phyloP scores from a whole-genome alignment of 2,888 invertebrate species.

The Euplexia lucipara region DNA sequence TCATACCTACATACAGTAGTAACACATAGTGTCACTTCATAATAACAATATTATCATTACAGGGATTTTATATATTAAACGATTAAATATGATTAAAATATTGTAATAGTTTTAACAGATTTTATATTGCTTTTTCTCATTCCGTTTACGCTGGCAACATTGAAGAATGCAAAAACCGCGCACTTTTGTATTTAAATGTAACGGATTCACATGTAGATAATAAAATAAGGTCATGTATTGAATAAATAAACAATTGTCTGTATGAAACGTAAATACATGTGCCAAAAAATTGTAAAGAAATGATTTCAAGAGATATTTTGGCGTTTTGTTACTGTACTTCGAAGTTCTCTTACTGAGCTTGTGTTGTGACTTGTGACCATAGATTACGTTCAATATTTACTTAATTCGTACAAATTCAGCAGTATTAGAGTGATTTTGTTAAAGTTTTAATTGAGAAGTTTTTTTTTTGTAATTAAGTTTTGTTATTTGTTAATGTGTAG shows the following conservation, averaged over 20 bases:
- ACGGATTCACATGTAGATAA: slow-evolving; percentile 65
- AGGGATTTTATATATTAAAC: slow-evolving; percentile 90
- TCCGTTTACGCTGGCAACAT: slow-evolving; percentile 73
- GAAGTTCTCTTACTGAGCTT: slow-evolving; percentile 54
- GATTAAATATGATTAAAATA: slow-evolving; percentile 86
- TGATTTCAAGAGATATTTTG: slow-evolving; percentile 50
- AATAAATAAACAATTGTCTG: slow-evolving; percentile 70
- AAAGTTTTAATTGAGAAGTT: slow-evolving; percentile 89
- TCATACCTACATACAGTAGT: slow-evolving; percentile 66
- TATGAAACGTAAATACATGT: slow-evolving; percentile 80
- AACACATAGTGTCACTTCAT: slow-evolving; percentile 84
- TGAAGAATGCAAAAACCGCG: slow-evolving; percentile 54
- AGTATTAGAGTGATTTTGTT: slow-evolving; percentile 91
- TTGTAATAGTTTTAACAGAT: slow-evolving; percentile 87
- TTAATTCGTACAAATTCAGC: slow-evolving; percentile 90
- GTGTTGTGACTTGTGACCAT: slow-evolving; percentile 82
- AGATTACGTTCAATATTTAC: slow-evolving; percentile 84
- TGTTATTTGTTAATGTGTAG: slow-evolving; percentile 88
- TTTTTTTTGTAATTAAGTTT: slow-evolving; percentile 88
- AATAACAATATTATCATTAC: slow-evolving; percentile 90
- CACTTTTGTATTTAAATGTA: slow-evolving; percentile 68
- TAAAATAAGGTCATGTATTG: slow-evolving; percentile 72
- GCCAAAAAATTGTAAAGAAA: slow-evolving; percentile 79
- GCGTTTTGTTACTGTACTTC: slow-evolving; percentile 48
- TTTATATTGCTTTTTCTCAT: slow-evolving; percentile 80